Percentiles rank a stretch among this genome's conserved stretches.
Conservation (phyloP, 2,888 invertebrate species). For the Macrophya alboannulata region DNA sequence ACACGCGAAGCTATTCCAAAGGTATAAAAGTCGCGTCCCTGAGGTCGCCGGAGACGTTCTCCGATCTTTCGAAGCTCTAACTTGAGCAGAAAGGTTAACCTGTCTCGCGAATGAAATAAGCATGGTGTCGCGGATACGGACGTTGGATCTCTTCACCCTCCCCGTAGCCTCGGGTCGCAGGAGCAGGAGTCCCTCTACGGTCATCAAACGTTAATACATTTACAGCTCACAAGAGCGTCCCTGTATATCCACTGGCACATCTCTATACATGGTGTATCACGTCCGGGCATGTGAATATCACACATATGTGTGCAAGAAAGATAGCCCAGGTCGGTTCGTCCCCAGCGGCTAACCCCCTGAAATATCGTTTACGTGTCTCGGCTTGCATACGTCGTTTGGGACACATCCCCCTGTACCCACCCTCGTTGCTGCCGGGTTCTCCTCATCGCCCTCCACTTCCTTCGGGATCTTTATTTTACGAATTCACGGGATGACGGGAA, state of each 20-base stretch:
- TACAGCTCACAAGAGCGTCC: constrained; percentile 76
- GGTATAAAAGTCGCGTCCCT: constrained; percentile 39
- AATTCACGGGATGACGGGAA: constrained; percentile 74
- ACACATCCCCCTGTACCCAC: constrained; percentile 71
- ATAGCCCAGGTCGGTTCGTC: constrained; percentile 78
- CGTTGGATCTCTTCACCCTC: constrained; percentile 57
- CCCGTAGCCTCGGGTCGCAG: constrained; percentile 67
- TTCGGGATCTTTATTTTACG: constrained; percentile 74
- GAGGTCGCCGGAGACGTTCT: constrained; percentile 39
- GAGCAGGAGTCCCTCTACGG: constrained; percentile 73
- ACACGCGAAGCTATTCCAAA: constrained; percentile 53
- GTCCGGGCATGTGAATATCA: constrained; percentile 77
- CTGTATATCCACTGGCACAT: constrained; percentile 65
- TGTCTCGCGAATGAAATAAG: constrained; percentile 53
- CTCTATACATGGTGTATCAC: constrained; percentile 75
- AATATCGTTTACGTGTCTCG: constrained; percentile 80
- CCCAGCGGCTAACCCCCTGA: constrained; percentile 80
- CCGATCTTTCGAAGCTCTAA: constrained; percentile 51
- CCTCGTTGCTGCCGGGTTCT: constrained; percentile 60
- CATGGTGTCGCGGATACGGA: constrained; percentile 54
- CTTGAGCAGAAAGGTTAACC: neutral
- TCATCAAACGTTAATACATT: constrained; percentile 80
- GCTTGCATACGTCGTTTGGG: constrained; percentile 79
- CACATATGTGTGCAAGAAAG: constrained; percentile 77
- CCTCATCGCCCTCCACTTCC: constrained; percentile 47